Percentiles rank a stretch among this genome's conserved stretches.
These are phyloP conservation scores for Dermochelys coriacea DNA, from an alignment of 2,797 vertebrate genomes.

Conservation along the genomic window DNA sequence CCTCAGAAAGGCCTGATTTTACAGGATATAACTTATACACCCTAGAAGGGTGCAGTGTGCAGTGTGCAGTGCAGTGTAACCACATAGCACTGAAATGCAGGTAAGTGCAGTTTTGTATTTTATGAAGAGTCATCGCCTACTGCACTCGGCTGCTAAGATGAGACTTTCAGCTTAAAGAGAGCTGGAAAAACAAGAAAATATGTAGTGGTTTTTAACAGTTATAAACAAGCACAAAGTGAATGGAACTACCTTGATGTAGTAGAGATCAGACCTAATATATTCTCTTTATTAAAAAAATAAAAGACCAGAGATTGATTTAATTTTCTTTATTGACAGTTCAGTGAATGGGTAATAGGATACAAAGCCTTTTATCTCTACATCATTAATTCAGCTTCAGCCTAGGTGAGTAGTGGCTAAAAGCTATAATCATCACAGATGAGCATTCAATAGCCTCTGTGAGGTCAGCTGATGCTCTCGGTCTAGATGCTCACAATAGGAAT, in stretches of 20 bases:
- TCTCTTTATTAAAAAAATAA: neutral
- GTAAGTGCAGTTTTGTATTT: neutral
- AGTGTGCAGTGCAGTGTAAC: neutral
- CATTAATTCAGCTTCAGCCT: neutral
- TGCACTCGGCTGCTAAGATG: neutral
- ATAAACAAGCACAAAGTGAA: accelerated
- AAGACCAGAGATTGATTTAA: neutral
- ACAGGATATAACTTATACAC: neutral
- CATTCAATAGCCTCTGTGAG: neutral
- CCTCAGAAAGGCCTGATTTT: accelerated
- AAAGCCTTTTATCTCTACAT: neutral
- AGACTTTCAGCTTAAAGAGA: neutral
- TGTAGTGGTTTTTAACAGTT: neutral
- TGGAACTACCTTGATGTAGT: accelerated
- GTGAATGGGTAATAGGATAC: neutral
- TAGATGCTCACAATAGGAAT: neutral
- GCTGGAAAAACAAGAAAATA: accelerated
- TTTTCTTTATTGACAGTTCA: neutral
- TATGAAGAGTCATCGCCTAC: neutral
- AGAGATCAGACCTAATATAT: neutral
- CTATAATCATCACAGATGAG: neutral
- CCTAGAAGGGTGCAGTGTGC: neutral
- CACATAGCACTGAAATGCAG: accelerated
- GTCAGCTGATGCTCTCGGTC: accelerated
- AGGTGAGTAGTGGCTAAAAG: neutral